Evolutionary conservation across 2,113 vertebrate species (phyloP), one percentile per base, ranked within the genome.

Genomic region (Eonycteris spelaea): DNA sequence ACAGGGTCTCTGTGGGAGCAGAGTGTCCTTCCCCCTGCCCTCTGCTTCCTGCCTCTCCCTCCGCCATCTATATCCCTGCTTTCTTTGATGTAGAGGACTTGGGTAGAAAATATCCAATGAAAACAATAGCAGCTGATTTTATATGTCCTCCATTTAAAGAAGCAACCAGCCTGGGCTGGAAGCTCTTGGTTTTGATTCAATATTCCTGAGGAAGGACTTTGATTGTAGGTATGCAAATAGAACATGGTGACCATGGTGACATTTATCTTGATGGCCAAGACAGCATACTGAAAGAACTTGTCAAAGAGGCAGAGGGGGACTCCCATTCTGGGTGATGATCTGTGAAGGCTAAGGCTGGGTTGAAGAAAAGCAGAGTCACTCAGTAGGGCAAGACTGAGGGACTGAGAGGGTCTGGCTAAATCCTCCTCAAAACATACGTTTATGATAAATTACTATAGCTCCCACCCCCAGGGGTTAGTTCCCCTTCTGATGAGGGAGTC

Each of bases 361-460:
- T 14, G 40, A 78, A 70, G 70, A 96, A 86, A 86, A 67, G n/a
- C 79, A 79, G 70, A 86, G 68, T 67, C 14, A 38, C 38, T 30
- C 3, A 11, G 13, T 3, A 40, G 10, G 3, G 2, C 18, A n/a
- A 14, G 35, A 35, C 6, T 53, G 28, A n/a, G n/a, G n/a, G 51
- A 70, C 18, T 10, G 26, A 30, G 43, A 78, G 40, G 65, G 33
- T 7, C 26, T 59, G 53, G 90, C 68, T 78, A 48, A 19, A 19
- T 28, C 73, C 38, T n/a, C 1, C 12, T 35, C 48, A 1, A 1
- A n/a, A 63, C 35, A 43, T 16, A 33, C 24, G 65, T 33, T 21
- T 26, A 57, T 83, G 67, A 80, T 83, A 71, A 33, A 59, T 6
- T 13, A 33, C 38, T 40, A 33, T 4, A 40, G 59, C 45, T 43